Base-by-base conservation (phyloP, 2,888 invertebrate genomes). In the Lordiphosa andalusiaca region DNA sequence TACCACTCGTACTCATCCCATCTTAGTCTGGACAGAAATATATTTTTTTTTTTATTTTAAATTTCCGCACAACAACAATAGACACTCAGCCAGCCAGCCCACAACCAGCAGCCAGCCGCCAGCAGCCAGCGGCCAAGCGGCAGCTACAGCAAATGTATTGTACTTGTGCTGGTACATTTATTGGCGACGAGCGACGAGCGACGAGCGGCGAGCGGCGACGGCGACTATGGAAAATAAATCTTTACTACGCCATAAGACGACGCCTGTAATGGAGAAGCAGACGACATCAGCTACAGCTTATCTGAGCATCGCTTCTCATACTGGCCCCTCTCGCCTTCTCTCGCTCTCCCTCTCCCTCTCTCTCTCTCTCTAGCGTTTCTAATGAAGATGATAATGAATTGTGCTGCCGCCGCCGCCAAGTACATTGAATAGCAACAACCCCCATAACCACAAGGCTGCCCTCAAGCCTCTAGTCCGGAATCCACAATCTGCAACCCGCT, bases 201-300 rank as follows among this genome's bases (percentile, higher is more conserved):
- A 10, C 53, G 40, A 10, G 53, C 62, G 64, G 46, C 60, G 56
- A 64, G 46, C 50, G 10, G 12, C 53, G 40, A 10, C 62, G 67
- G 47, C 67, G 55, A 62, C 71, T 68, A 64, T 71, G 77, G 71
- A 80, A 78, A 78, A 81, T 83, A 84, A 84, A 82, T 85, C 81
- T 82, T 81, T 75, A 84, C 81, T 84, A 85, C 81, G 81, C 85
- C 83, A 84, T 81, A 85, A 81, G 76, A 81, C 57, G 60, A 47
- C 59, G 53, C 13, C 70, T 73, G 73, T 64, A 78, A 77, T 73
- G 64, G 78, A 73, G 71, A 73, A 65, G 67, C 67, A 57, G 56
- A 65, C 49, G 39, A 40, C 44, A 13, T 48, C 52, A 38, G 61
- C 72, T 44, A 42, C 50, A 53, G 73, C 73, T 71, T 73, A 73